phyloP scores from a whole-genome alignment of 2,797 vertebrate species.

The Enoplosus armatus region DNA sequence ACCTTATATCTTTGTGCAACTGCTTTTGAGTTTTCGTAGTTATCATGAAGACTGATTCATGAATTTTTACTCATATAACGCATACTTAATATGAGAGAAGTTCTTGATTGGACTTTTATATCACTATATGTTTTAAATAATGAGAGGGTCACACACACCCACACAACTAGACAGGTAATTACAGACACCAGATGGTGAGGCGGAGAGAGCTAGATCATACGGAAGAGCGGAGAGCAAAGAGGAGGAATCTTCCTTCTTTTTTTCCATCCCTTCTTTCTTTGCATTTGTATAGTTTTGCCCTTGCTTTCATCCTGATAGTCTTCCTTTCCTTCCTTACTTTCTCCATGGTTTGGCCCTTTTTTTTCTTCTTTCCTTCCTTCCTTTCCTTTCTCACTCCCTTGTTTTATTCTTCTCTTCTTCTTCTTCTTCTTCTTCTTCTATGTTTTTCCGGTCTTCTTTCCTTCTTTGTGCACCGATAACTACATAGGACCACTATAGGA shows the following conservation, averaged over 20 bases:
- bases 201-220: slow-evolving; percentile 44
- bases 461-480: neutral
- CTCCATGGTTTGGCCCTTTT: fast-evolving
- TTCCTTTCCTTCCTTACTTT: neutral
- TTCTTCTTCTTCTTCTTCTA: neutral
- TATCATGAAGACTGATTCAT: neutral
- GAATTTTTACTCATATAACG: neutral
- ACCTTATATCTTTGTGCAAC: neutral
- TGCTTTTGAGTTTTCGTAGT: neutral
- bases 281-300: neutral
- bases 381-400: neutral
- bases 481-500: neutral
- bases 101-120: slow-evolving; percentile 23
- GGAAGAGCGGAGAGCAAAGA: slow-evolving; percentile 54
- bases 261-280: slow-evolving; percentile 15
- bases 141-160: slow-evolving; percentile 31
- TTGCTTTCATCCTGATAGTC: neutral
- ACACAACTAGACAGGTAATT: slow-evolving; percentile 51
- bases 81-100: neutral
- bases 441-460: neutral
- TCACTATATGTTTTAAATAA: slow-evolving; percentile 18
- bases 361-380: neutral
- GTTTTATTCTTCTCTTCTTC: neutral
- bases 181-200: slow-evolving; percentile 69
- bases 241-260: slow-evolving; percentile 11